Percentiles rank a stretch among this genome's conserved stretches.
Evolutionary conservation across 2,797 vertebrate genomes (phyloP).

Genomic region (Potorous gilbertii): DNA sequence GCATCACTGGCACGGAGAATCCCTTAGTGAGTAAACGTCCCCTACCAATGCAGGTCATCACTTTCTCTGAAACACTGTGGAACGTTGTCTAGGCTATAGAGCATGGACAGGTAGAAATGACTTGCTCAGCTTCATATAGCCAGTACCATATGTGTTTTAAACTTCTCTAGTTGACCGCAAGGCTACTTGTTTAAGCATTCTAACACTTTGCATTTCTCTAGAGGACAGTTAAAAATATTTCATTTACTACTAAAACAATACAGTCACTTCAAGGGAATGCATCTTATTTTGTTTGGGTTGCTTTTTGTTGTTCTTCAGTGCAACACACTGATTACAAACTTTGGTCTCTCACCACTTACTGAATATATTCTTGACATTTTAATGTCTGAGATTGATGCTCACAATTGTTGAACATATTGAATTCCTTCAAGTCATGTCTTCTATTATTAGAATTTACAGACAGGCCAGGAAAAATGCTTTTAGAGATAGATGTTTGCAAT

Average conservation of each 20-base stretch:
- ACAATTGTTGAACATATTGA: slow-evolving; percentile 10
- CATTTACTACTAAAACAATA: not conserved
- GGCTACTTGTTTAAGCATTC: not conserved
- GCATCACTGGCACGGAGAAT: not conserved
- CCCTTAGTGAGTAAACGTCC: not conserved
- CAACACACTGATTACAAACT: not conserved
- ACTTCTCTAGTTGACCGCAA: not conserved
- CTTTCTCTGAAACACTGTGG: not conserved
- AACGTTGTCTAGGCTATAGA: not conserved
- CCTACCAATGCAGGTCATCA: not conserved
- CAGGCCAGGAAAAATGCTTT: slow-evolving; percentile 1
- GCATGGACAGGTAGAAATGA: not conserved
- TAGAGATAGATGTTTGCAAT: slow-evolving; percentile 65
- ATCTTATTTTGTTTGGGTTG: not conserved
- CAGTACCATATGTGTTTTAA: not conserved
- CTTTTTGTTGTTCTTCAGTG: not conserved
- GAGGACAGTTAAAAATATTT: not conserved
- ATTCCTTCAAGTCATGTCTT: not conserved
- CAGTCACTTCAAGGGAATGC: not conserved
- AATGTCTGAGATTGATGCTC: not conserved
- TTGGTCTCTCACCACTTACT: not conserved
- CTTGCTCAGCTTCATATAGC: not conserved
- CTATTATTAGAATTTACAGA: not conserved
- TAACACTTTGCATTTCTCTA: not conserved
- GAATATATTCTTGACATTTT: not conserved